phyloP scores from a whole-genome alignment of 2,797 vertebrate genomes.

The Leptodactylus fallax region DNA sequence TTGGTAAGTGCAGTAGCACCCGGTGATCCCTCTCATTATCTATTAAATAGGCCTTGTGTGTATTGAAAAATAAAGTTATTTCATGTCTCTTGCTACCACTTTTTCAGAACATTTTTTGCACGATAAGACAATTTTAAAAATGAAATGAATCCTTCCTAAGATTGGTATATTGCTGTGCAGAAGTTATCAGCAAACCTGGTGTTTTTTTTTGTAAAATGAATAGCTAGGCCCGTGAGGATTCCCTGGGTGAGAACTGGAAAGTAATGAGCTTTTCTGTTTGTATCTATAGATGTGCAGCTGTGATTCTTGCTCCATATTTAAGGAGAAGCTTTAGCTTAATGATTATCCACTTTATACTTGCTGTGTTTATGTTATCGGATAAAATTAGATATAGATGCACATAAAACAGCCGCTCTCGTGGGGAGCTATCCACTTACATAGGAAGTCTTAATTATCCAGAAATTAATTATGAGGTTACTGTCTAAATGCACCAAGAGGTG shows the following conservation, averaged over 20 bases:
- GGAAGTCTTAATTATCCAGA: constrained; percentile 60
- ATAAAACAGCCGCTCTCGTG: constrained; percentile 43
- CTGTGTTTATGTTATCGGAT: constrained; percentile 49
- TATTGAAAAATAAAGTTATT: not conserved
- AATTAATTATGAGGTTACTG: constrained; percentile 59
- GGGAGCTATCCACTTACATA: constrained; percentile 40
- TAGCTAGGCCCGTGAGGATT: constrained; percentile 23
- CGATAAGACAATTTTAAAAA: not conserved
- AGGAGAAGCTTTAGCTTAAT: constrained; percentile 27
- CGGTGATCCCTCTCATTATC: not conserved
- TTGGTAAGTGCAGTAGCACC: not conserved
- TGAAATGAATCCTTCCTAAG: not conserved
- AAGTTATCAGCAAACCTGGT: not conserved
- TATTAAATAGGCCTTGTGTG: not conserved
- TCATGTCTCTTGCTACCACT: not conserved
- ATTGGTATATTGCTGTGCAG: not conserved
- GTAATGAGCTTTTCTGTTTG: constrained; percentile 32
- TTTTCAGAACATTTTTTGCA: not conserved
- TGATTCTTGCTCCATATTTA: constrained; percentile 37
- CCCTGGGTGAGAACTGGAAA: not conserved
- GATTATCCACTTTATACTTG: constrained; percentile 48
- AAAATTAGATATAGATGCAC: constrained; percentile 49
- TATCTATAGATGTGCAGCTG: constrained; percentile 4
- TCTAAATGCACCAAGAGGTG: constrained; percentile 48
- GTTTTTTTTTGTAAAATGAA: constrained; percentile 3